Evolutionary conservation across 2,113 vertebrate species (phyloP).

Genomic region (Vidua chalybeata): DNA sequence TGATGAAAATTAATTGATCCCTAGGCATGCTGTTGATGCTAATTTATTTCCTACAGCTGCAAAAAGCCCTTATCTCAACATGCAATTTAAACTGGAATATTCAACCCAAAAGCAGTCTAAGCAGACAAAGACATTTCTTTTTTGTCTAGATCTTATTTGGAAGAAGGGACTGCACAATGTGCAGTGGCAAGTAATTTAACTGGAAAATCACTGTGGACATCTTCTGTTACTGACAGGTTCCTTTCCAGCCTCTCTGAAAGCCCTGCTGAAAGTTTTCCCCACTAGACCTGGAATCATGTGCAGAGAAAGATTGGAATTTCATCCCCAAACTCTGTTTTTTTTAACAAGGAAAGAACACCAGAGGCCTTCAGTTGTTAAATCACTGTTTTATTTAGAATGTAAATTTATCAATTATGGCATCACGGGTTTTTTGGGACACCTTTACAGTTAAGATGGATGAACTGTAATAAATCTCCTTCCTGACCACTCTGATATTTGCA

Average conservation of each 20-base stretch:
- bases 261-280: neutral
- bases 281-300: neutral
- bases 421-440: neutral
- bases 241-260: neutral
- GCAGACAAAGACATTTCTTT: neutral
- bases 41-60: constrained; percentile 6
- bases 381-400: neutral
- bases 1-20: constrained; percentile 12
- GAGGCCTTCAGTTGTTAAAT: neutral
- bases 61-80: neutral
- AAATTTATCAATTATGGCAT: neutral
- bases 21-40: neutral
- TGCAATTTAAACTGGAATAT: neutral
- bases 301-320: neutral
- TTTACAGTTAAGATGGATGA: neutral
- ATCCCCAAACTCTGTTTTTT: neutral
- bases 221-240: neutral
- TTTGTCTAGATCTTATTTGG: neutral
- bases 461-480: neutral
- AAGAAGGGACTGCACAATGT: neutral
- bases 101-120: neutral
- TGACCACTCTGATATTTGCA: neutral
- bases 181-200: neutral
- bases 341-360: neutral
- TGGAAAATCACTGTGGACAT: neutral